phyloP scores from a whole-genome alignment of 30 jellyfish, hydroid and myxozoan genomes.

The Chrysaora quinquecirrha region DNA sequence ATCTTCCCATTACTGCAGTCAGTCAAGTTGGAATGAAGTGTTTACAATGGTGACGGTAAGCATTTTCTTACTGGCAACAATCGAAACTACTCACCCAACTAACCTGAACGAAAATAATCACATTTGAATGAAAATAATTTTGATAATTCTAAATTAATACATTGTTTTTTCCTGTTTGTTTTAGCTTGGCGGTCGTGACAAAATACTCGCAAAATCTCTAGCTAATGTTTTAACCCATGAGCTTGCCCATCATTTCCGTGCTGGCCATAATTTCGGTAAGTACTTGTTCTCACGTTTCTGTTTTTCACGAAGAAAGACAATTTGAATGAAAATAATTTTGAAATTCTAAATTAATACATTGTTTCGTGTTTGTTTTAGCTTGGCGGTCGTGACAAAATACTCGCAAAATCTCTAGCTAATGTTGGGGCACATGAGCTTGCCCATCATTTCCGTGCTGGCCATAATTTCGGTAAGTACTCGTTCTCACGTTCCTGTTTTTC shows the following conservation, averaged over 20 bases:
- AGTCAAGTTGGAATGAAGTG: constrained; percentile 54
- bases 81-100: too few relatives aligned
- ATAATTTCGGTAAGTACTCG: constrained; percentile 73
- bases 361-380: too few relatives aligned
- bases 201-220: constrained; percentile 19
- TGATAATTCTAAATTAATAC: too few relatives aligned
- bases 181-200: constrained; percentile 49
- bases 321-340: too few relatives aligned
- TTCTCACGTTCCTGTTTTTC: too few relatives aligned
- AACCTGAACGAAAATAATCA: too few relatives aligned
- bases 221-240: constrained; percentile 66
- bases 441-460: constrained; percentile 66
- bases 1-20: constrained; percentile 45
- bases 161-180: too few relatives aligned
- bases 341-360: too few relatives aligned
- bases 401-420: constrained; percentile 26
- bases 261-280: constrained; percentile 75
- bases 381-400: constrained; percentile 37
- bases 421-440: constrained; percentile 70
- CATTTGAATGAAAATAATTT: too few relatives aligned
- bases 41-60: constrained; percentile 67
- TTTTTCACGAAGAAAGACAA: background rate
- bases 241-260: constrained; percentile 62
- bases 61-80: background rate
- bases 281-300: background rate